Conservation (phyloP, 2,113 vertebrate species). For the Periophthalmodon schlosseri region DNA sequence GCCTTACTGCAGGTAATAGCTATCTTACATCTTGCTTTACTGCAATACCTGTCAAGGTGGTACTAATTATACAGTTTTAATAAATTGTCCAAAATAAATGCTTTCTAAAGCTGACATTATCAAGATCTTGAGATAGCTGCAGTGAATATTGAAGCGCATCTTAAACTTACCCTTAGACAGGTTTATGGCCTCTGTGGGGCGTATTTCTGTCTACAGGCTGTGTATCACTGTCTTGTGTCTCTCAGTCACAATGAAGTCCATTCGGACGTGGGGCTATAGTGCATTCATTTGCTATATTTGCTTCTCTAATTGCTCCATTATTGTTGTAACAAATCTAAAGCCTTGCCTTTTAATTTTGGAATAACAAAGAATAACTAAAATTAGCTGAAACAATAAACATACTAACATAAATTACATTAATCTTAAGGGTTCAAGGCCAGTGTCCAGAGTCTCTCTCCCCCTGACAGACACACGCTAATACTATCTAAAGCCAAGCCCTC, state of each 20-base stretch:
- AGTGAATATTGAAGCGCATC: background rate
- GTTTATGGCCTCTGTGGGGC: background rate
- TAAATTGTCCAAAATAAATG: background rate
- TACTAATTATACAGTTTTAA: background rate
- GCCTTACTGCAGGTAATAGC: background rate
- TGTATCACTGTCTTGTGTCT: background rate
- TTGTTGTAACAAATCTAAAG: background rate
- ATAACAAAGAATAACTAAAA: background rate
- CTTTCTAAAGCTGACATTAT: background rate
- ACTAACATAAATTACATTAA: background rate
- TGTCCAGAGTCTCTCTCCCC: background rate
- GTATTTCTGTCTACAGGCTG: background rate
- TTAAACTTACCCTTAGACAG: background rate
- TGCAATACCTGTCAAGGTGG: background rate
- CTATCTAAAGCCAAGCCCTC: background rate
- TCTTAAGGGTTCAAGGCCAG: background rate
- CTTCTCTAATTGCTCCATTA: background rate
- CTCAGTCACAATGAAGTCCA: slow-evolving; percentile 1
- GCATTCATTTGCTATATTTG: background rate
- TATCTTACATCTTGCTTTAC: background rate
- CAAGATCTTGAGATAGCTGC: background rate
- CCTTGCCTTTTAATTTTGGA: background rate
- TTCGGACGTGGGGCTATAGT: background rate
- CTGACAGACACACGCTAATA: background rate
- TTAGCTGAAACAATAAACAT: background rate